These are phyloP conservation scores for Thrips palmi DNA, from an alignment of 1,140 invertebrate species.

Conservation along the genomic window DNA sequence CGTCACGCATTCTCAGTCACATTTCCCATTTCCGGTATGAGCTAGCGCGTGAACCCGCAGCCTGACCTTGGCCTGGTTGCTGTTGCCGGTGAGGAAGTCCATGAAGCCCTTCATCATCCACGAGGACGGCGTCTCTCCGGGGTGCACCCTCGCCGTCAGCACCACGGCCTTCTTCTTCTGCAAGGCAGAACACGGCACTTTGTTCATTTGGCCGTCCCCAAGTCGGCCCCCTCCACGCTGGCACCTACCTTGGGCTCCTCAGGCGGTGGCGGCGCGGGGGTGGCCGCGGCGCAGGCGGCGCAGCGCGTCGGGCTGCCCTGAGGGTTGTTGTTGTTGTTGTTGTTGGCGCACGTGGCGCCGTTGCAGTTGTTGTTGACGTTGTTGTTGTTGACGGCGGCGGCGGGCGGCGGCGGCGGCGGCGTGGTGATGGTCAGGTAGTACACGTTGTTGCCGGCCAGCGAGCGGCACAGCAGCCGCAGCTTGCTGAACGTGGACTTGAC, in stretches of 20 bases:
- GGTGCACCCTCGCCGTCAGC: constrained; percentile 80
- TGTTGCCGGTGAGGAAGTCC: constrained; percentile 74
- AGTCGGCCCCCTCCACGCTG: too few relatives aligned
- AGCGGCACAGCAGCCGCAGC: constrained; percentile 60
- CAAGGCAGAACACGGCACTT: constrained; percentile 17
- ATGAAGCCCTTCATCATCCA: constrained; percentile 95
- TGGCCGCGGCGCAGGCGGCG: too few relatives aligned
- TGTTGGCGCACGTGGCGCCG: too few relatives aligned
- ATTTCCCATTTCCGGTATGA: neutral
- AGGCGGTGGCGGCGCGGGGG: constrained; percentile 15
- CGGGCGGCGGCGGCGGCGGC: constrained; percentile 20
- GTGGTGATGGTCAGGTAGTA: constrained; percentile 76
- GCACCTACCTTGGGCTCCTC: constrained; percentile 19
- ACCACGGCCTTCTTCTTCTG: constrained; percentile 68
- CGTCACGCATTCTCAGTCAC: neutral
- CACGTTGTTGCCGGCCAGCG: constrained; percentile 76
- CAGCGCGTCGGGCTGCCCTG: too few relatives aligned
- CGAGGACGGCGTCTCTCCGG: constrained; percentile 86
- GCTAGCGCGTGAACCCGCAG: neutral
- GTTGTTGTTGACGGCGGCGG: constrained; percentile 15
- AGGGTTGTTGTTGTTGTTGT: too few relatives aligned
- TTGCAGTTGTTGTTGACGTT: constrained; percentile 5
- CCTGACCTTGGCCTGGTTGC: constrained; percentile 41
- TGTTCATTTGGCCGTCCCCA: too few relatives aligned
- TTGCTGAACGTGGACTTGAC: constrained; percentile 63